Evolutionary conservation across 2,888 invertebrate species (phyloP).

Genomic region (Trypoxylon attenuatum): DNA sequence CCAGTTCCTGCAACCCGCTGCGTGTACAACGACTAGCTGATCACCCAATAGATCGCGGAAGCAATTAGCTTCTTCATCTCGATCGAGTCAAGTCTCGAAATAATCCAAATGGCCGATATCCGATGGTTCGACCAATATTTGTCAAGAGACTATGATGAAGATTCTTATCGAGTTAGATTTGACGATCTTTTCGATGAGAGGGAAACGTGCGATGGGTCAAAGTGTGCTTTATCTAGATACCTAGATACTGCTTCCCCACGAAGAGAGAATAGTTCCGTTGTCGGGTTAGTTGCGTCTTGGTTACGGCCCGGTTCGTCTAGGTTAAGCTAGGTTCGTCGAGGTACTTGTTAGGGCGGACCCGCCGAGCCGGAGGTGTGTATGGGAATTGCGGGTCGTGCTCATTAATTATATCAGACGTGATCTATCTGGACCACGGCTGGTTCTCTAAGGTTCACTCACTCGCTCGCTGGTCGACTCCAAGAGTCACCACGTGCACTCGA

Average conservation of each 20-base stretch:
- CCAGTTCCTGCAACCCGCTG: too few relatives aligned
- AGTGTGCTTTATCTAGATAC: slow-evolving; percentile 61
- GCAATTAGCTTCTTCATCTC: too few relatives aligned
- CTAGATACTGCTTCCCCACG: slow-evolving; percentile 50
- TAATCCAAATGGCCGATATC: not conserved
- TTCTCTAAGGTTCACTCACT: not conserved
- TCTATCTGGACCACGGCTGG: slow-evolving; percentile 66
- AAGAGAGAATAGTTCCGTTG: slow-evolving; percentile 43
- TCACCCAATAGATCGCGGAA: too few relatives aligned
- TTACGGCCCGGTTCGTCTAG: slow-evolving; percentile 36
- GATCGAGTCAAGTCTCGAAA: too few relatives aligned
- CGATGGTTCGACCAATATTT: too few relatives aligned
- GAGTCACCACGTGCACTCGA: slow-evolving; percentile 49
- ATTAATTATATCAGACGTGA: slow-evolving; percentile 70
- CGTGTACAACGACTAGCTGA: too few relatives aligned
- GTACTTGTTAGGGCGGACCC: slow-evolving; percentile 61
- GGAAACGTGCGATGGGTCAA: too few relatives aligned
- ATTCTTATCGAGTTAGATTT: too few relatives aligned
- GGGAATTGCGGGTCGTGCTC: slow-evolving; percentile 69
- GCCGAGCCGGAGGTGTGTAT: slow-evolving; percentile 64
- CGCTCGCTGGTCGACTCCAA: slow-evolving; percentile 33
- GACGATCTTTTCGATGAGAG: too few relatives aligned
- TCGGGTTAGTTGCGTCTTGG: too few relatives aligned
- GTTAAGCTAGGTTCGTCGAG: slow-evolving; percentile 46
- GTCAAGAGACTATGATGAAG: too few relatives aligned